These are phyloP conservation scores for Motacilla tschutschensis DNA, from an alignment of 2,113 vertebrate species.

Conservation along the genomic window DNA sequence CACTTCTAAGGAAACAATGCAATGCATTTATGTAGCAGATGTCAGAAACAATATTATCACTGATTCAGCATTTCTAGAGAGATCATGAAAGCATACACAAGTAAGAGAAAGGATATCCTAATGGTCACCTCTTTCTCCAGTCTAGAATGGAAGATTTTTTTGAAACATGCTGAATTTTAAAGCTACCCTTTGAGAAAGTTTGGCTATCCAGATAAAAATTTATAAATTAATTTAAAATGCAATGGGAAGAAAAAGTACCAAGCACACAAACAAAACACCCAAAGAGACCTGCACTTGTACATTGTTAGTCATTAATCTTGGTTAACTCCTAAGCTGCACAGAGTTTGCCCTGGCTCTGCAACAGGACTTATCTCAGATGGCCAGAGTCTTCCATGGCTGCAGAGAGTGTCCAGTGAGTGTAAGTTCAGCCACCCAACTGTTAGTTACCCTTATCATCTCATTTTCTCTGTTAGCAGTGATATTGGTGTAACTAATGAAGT, in stretches of 20 bases:
- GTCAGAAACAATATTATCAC: neutral
- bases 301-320: neutral
- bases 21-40: neutral
- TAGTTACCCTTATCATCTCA: neutral
- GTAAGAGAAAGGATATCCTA: neutral
- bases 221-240: neutral
- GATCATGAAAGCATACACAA: neutral
- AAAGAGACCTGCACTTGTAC: neutral
- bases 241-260: neutral
- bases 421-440: accelerated
- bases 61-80: neutral
- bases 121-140: neutral
- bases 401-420: neutral
- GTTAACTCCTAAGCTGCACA: neutral
- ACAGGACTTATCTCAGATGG: neutral
- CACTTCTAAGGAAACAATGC: neutral
- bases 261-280: neutral
- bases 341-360: neutral
- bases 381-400: neutral
- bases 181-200: neutral
- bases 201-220: neutral
- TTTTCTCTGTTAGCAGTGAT: neutral
- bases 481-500: neutral
- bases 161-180: neutral
- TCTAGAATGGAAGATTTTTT: neutral